A percentile compares a stretch with the other conserved stretches of the same genome.
phyloP scores from a whole-genome alignment of 2,797 vertebrate genomes.

The Spatula clypeata region DNA sequence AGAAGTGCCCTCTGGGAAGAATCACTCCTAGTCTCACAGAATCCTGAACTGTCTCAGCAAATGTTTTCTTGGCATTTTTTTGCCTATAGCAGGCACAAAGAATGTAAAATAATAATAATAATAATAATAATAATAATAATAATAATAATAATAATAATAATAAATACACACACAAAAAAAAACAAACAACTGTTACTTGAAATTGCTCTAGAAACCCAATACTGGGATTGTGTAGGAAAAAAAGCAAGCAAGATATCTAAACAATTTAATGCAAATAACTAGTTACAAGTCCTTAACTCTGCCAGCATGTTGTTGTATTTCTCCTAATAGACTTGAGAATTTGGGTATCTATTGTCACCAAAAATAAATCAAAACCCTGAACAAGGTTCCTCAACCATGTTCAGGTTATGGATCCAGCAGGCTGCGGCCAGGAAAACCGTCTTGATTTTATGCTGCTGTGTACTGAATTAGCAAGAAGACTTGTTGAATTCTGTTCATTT shows the following conservation, averaged over 20 bases:
- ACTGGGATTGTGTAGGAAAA: background rate
- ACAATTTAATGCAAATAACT: background rate
- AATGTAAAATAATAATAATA: background rate
- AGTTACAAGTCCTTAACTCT: background rate
- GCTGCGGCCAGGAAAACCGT: accelerated
- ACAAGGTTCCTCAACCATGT: background rate
- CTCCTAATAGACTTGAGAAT: background rate
- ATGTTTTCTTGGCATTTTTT: background rate
- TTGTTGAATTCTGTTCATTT: background rate
- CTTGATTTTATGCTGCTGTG: background rate
- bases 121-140: background rate
- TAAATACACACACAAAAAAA: background rate
- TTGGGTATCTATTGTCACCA: background rate
- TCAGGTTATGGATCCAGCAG: background rate
- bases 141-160: background rate
- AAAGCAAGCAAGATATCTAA: background rate
- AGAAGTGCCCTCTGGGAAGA: background rate
- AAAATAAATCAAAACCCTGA: background rate
- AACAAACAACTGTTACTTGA: background rate
- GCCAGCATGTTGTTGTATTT: background rate
- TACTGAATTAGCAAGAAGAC: background rate
- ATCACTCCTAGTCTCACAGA: background rate
- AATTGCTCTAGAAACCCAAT: background rate
- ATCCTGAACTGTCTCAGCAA: background rate
- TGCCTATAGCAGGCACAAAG: background rate